Evolutionary conservation across 2,113 vertebrate genomes (phyloP).

Genomic region (Syngnathus typhle): DNA sequence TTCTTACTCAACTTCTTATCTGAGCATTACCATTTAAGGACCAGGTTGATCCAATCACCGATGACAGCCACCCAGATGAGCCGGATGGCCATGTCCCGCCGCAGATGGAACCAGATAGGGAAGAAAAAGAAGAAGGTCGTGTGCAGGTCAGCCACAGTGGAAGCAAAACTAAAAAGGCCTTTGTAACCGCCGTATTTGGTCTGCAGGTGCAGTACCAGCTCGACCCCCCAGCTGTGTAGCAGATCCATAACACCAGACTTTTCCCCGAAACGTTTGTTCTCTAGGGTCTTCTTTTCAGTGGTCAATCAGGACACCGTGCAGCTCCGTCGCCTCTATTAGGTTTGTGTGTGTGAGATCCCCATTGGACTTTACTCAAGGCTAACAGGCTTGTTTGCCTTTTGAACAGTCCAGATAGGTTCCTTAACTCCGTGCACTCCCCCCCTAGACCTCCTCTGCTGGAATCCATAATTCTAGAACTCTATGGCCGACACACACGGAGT

Average conservation of each 20-base stretch:
- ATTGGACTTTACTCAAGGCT: slow-evolving; percentile 74
- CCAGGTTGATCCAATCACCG: slow-evolving; percentile 92
- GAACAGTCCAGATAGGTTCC: slow-evolving; percentile 44
- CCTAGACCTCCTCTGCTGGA: slow-evolving; percentile 14
- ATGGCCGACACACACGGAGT: background rate
- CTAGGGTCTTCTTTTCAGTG: slow-evolving; percentile 1
- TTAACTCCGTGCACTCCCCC: slow-evolving; percentile 51
- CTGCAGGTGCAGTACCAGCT: slow-evolving; percentile 76
- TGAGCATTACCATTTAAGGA: slow-evolving; percentile 87
- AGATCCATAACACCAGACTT: slow-evolving; percentile 71
- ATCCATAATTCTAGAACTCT: slow-evolving; percentile 14
- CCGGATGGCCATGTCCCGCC: slow-evolving; percentile 73
- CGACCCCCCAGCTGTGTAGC: slow-evolving; percentile 81
- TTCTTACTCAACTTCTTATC: background rate
- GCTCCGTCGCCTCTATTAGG: slow-evolving; percentile 13
- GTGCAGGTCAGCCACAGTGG: slow-evolving; percentile 83
- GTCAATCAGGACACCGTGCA: slow-evolving; percentile 4
- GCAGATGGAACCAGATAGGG: slow-evolving; percentile 88
- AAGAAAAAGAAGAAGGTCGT: slow-evolving; percentile 86
- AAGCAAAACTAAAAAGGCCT: slow-evolving; percentile 83
- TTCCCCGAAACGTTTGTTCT: slow-evolving; percentile 1
- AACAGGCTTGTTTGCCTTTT: slow-evolving; percentile 62
- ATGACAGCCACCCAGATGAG: slow-evolving; percentile 94
- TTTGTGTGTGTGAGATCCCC: slow-evolving; percentile 25
- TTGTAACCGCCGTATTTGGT: slow-evolving; percentile 71